These are phyloP conservation scores for Steinernema khuongi DNA, from an alignment of 1,140 invertebrate genomes.

Conservation along the genomic window DNA sequence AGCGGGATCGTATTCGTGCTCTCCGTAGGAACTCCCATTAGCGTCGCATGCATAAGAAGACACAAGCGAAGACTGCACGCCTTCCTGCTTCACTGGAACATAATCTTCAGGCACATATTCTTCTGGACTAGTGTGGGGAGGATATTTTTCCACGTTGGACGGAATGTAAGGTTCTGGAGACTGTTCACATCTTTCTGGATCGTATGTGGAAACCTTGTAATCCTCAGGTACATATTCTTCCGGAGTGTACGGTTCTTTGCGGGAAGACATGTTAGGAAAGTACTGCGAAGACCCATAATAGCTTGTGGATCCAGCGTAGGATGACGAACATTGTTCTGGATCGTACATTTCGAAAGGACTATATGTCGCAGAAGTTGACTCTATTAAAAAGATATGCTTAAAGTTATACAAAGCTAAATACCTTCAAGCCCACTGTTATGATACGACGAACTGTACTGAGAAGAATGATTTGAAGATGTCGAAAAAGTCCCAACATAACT, in stretches of 20 bases:
- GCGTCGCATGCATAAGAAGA: too few species aligned
- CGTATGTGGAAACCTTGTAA: neutral
- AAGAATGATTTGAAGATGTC: neutral
- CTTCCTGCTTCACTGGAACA: neutral
- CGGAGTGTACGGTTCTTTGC: neutral
- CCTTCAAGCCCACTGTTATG: too few species aligned
- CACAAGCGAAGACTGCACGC: neutral
- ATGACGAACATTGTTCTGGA: neutral
- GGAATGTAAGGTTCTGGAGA: neutral
- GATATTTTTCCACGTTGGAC: neutral
- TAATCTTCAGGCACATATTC: neutral
- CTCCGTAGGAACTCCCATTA: neutral
- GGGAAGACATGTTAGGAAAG: neutral
- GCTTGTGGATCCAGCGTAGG: too few species aligned
- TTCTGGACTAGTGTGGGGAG: neutral
- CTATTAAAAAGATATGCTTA: too few species aligned
- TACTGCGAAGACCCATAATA: too few species aligned
- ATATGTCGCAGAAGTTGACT: too few species aligned
- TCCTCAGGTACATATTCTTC: neutral
- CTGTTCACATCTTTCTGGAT: neutral
- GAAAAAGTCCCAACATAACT: neutral
- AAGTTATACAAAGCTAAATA: too few species aligned
- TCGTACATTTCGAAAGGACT: neutral
- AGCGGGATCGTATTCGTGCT: neutral
- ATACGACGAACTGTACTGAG: too few species aligned